These are phyloP conservation scores for Harpagifer antarcticus DNA, from an alignment of 2,797 vertebrate species.

Conservation along the genomic window DNA sequence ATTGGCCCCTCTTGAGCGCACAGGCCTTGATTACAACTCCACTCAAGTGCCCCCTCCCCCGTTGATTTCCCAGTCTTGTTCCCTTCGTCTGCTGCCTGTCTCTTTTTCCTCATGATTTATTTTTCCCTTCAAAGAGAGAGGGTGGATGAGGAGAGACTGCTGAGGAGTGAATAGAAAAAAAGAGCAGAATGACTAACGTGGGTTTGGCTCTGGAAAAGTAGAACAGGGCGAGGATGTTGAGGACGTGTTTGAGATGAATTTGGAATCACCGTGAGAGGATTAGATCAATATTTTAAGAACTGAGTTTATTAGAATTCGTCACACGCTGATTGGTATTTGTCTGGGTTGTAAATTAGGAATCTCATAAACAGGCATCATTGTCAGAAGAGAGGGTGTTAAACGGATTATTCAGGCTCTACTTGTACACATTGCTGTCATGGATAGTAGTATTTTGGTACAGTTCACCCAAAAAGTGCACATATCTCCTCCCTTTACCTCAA, in stretches of 20 bases:
- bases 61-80: constrained; percentile 35
- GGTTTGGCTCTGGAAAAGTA: constrained; percentile 32
- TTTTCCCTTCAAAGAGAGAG: constrained; percentile 36
- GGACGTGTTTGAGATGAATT: constrained; percentile 39
- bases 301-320: constrained; percentile 30
- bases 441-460: constrained; percentile 1
- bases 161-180: constrained; percentile 32
- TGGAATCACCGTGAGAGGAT: constrained; percentile 37
- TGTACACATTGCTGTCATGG: constrained; percentile 1
- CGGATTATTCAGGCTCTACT: constrained; percentile 27
- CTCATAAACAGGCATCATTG: constrained; percentile 17
- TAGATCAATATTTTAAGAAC: constrained; percentile 50
- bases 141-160: constrained; percentile 37
- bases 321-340: constrained; percentile 2
- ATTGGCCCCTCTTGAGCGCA: constrained; percentile 76
- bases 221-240: constrained; percentile 29
- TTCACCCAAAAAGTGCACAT: neutral
- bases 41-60: constrained; percentile 54
- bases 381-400: constrained; percentile 4
- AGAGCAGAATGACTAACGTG: constrained; percentile 51
- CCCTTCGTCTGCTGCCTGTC: constrained; percentile 31
- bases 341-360: constrained; percentile 24
- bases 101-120: constrained; percentile 55
- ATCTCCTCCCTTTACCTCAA: neutral
- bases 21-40: constrained; percentile 78